Conservation (phyloP, 2,888 invertebrate genomes). For the Scaeva pyrastri region DNA sequence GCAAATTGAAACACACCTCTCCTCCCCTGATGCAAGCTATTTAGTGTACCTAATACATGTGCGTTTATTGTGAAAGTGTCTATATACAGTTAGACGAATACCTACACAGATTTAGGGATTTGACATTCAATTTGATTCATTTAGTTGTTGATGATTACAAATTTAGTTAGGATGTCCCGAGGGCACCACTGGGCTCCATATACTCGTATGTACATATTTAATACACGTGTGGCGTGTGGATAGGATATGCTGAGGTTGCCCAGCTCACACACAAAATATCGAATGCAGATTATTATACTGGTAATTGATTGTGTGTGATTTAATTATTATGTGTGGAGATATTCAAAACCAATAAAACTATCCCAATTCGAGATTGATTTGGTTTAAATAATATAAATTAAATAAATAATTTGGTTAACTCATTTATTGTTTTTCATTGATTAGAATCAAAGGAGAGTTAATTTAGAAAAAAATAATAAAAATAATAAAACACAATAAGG, state of each 20-base stretch:
- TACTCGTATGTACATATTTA: too few relatives aligned
- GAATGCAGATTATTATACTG: slow-evolving; percentile 5
- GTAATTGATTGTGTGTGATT: slow-evolving; percentile 25
- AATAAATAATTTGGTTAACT: neutral
- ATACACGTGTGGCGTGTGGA: too few relatives aligned
- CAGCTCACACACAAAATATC: neutral
- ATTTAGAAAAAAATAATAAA: too few relatives aligned
- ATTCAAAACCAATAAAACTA: slow-evolving; percentile 10
- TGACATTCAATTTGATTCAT: slow-evolving; percentile 30
- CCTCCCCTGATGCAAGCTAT: neutral
- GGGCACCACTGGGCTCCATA: neutral
- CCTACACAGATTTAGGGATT: slow-evolving; percentile 1
- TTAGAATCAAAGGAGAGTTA: neutral
- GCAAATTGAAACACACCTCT: slow-evolving; percentile 8
- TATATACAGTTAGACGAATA: too few relatives aligned
- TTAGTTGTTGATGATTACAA: slow-evolving; percentile 30
- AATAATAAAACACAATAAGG: too few relatives aligned
- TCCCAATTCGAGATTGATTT: neutral
- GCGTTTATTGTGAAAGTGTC: too few relatives aligned
- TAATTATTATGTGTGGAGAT: slow-evolving; percentile 29
- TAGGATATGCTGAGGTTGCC: neutral
- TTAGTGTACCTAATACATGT: too few relatives aligned
- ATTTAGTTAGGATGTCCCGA: slow-evolving; percentile 6
- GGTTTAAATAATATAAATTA: neutral
- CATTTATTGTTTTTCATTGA: neutral